Evolutionary conservation across 2,113 vertebrate species (phyloP).

Genomic region (Probosciger aterrimus): DNA sequence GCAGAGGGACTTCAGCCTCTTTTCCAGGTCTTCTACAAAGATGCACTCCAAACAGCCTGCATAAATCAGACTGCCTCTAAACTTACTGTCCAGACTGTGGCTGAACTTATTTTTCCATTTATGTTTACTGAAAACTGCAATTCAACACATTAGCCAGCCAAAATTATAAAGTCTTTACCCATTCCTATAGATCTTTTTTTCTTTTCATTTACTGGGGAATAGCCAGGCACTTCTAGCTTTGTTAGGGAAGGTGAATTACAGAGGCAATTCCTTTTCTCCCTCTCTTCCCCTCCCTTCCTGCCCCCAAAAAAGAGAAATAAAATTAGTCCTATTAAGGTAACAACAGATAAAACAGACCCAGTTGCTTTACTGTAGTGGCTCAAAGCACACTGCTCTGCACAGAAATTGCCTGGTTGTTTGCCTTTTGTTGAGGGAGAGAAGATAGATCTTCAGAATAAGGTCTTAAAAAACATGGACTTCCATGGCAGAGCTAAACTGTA

Average conservation of each 20-base stretch:
- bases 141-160: background rate
- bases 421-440: background rate
- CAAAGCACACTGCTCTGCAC: background rate
- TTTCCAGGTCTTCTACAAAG: background rate
- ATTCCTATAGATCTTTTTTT: background rate
- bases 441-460: background rate
- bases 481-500: background rate
- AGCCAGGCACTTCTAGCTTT: background rate
- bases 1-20: background rate
- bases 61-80: background rate
- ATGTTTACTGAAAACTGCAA: background rate
- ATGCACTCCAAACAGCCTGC: background rate
- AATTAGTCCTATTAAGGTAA: background rate
- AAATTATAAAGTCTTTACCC: background rate
- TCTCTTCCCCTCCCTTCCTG: background rate
- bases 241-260: background rate
- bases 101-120: slow-evolving; percentile 9
- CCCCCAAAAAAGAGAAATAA: background rate
- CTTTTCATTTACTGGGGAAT: background rate
- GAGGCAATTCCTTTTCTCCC: background rate
- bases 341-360: background rate
- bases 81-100: background rate
- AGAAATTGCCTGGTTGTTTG: background rate
- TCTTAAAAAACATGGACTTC: background rate
- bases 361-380: background rate